Conservation (phyloP, 2,113 vertebrate genomes). For the Pangasianodon hypophthalmus region DNA sequence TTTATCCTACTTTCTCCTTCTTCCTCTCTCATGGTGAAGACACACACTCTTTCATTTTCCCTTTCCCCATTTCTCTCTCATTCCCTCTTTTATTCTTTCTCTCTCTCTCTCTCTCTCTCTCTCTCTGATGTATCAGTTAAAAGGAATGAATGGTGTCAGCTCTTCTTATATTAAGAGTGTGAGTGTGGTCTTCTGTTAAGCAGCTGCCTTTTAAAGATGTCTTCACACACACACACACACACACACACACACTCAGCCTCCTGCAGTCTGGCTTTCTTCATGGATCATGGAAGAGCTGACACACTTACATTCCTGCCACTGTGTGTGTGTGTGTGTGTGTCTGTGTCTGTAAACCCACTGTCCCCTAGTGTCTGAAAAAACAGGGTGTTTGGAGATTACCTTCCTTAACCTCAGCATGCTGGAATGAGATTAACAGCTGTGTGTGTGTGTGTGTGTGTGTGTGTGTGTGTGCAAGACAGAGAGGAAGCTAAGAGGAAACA, state of each 20-base stretch:
- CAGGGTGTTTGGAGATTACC: constrained; percentile 74
- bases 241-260: not conserved
- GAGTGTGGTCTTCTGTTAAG: constrained; percentile 14
- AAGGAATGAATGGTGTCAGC: constrained; percentile 20
- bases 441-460: constrained; percentile 39
- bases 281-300: constrained; percentile 38
- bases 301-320: constrained; percentile 34
- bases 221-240: constrained; percentile 15
- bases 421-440: constrained; percentile 72
- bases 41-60: too few species aligned
- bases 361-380: constrained; percentile 67
- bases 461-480: constrained; percentile 38
- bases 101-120: not conserved
- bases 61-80: not conserved
- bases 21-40: not conserved
- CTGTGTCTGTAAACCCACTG: constrained; percentile 53
- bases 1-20: not conserved
- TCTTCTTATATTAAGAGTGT: constrained; percentile 11
- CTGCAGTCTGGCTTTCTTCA: constrained; percentile 24
- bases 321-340: constrained; percentile 34
- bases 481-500: constrained; percentile 26
- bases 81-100: not conserved
- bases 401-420: constrained; percentile 73
- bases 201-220: constrained; percentile 21
- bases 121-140: not conserved